Percentiles rank a stretch among this genome's conserved stretches.
Conservation (phyloP, 2,113 vertebrate species). For the Hippocampus zosterae region DNA sequence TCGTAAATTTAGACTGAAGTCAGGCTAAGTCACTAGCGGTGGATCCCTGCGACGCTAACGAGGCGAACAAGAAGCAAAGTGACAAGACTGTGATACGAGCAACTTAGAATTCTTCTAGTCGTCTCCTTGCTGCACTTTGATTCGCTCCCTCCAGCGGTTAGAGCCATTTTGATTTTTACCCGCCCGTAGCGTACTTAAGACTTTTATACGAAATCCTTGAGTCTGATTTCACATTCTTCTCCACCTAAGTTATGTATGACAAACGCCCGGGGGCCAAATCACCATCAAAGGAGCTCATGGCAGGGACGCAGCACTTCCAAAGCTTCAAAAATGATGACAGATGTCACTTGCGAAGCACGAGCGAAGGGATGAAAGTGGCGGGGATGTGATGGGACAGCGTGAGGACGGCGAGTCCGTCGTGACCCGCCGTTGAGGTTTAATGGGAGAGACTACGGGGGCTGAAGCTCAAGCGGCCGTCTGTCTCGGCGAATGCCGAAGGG, state of each 20-base stretch:
- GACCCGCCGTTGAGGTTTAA: slow-evolving; percentile 67
- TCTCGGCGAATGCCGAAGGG: slow-evolving; percentile 47
- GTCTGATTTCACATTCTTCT: slow-evolving; percentile 83
- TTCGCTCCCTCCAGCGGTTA: slow-evolving; percentile 81
- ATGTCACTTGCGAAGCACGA: slow-evolving; percentile 76
- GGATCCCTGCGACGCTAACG: slow-evolving; percentile 53
- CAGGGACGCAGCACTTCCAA: slow-evolving; percentile 76
- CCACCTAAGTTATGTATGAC: slow-evolving; percentile 82
- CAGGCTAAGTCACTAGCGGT: slow-evolving; percentile 50
- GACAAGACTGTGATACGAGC: slow-evolving; percentile 74
- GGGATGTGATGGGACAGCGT: slow-evolving; percentile 64
- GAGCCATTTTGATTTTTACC: slow-evolving; percentile 77
- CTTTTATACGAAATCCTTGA: slow-evolving; percentile 69
- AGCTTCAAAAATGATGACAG: slow-evolving; percentile 77
- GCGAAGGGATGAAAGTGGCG: slow-evolving; percentile 74
- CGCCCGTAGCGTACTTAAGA: slow-evolving; percentile 71
- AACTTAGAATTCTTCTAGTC: slow-evolving; percentile 65
- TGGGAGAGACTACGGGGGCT: slow-evolving; percentile 50
- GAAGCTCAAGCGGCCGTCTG: slow-evolving; percentile 58
- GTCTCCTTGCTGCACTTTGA: slow-evolving; percentile 77
- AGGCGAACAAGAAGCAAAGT: slow-evolving; percentile 74
- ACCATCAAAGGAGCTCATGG: slow-evolving; percentile 78
- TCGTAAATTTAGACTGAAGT: slow-evolving; percentile 1
- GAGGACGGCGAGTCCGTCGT: slow-evolving; percentile 66
- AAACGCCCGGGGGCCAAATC: slow-evolving; percentile 77